Percentiles rank a stretch among this genome's conserved stretches.
Evolutionary conservation across 2,113 vertebrate genomes (phyloP).

Genomic region (Hyaena hyaena): DNA sequence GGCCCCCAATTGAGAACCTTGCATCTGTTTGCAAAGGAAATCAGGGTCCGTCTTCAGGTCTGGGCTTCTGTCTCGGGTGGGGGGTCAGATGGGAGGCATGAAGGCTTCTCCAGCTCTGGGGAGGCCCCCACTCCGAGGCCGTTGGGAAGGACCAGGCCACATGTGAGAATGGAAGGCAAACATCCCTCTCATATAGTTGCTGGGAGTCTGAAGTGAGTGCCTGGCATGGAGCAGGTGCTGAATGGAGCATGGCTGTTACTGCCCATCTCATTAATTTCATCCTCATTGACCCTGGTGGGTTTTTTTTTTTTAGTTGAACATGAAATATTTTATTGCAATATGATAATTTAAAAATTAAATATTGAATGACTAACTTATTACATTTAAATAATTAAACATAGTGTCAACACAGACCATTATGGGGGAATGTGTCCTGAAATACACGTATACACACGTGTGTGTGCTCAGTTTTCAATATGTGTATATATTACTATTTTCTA

Average conservation of each 20-base stretch:
- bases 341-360: not conserved
- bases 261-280: too few species aligned
- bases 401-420: not conserved
- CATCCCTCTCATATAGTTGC: accelerated
- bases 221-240: not conserved
- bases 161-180: too few species aligned
- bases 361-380: not conserved
- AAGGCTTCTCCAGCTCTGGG: not conserved
- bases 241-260: accelerated
- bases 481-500: not conserved
- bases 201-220: not conserved
- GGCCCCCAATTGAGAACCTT: accelerated
- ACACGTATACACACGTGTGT: not conserved
- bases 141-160: not conserved
- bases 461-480: accelerated
- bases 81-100: too few species aligned
- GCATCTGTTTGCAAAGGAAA: accelerated
- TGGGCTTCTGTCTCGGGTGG: not conserved
- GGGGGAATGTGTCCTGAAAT: not conserved
- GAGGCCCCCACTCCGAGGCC: not conserved
- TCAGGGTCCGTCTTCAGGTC: not conserved
- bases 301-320: not conserved
- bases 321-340: not conserved
- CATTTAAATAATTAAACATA: not conserved
- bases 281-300: not conserved